Evolutionary conservation across 2,888 invertebrate species (phyloP).

Genomic region (Tipula vernalis): DNA sequence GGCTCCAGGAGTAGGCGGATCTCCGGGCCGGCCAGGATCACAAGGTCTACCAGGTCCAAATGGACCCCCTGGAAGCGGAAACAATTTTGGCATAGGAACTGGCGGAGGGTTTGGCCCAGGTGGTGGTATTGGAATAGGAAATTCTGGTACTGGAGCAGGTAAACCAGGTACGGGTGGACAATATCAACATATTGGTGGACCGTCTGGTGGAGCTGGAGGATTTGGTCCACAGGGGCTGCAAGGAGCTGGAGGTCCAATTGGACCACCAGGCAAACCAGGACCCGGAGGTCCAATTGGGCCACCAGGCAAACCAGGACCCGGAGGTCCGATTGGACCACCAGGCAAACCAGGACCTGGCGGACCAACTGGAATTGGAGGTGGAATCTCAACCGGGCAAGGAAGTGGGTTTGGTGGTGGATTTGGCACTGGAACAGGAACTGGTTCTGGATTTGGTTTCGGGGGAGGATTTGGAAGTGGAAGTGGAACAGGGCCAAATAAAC

Average conservation of each 20-base stretch:
- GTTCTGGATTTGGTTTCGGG: not conserved
- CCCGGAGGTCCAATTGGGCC: conserved; percentile 20
- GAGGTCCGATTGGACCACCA: too few species aligned
- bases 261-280: conserved; percentile 21
- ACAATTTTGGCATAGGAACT: conserved; percentile 9
- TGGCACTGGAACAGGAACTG: conserved; percentile 16
- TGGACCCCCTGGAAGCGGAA: not conserved
- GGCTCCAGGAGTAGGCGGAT: conserved; percentile 16
- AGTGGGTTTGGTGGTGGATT: conserved; percentile 15
- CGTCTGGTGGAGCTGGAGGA: not conserved
- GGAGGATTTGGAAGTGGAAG: not conserved
- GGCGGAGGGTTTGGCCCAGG: conserved; percentile 19
- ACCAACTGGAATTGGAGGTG: conserved; percentile 14
- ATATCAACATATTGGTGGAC: not conserved
- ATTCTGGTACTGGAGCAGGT: conserved; percentile 10
- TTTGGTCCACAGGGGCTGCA: conserved; percentile 18
- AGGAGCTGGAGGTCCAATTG: conserved; percentile 9
- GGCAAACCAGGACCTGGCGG: conserved; percentile 9
- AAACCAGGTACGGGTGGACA: conserved; percentile 11
- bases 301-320: not conserved
- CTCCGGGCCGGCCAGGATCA: conserved; percentile 16
- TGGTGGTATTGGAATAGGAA: not conserved
- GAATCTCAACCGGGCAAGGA: conserved; percentile 7
- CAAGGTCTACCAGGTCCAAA: conserved; percentile 8
- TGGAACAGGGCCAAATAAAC: not conserved